A percentile compares a stretch with the other conserved stretches of the same genome.
These are phyloP conservation scores for Polydrusus tereticollis DNA, from an alignment of 2,888 invertebrate genomes.

Conservation along the genomic window DNA sequence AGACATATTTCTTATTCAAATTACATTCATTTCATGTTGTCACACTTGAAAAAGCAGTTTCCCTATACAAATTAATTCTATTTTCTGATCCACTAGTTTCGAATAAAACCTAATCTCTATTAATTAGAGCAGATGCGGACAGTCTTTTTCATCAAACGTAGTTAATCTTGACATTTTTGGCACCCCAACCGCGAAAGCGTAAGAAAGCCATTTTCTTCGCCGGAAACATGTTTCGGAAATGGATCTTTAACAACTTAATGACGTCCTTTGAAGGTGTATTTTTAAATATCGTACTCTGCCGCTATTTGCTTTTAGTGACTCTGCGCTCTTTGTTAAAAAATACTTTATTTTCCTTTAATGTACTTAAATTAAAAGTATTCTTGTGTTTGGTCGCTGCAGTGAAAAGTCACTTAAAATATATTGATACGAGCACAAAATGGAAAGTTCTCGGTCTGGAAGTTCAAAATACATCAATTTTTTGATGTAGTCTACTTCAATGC, in stretches of 20 bases:
- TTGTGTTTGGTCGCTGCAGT: background rate
- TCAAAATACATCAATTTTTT: no score
- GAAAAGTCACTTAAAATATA: background rate
- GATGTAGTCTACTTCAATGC: no score
- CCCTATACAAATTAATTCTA: background rate
- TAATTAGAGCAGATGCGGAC: conserved; percentile 45
- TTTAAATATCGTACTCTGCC: conserved; percentile 33
- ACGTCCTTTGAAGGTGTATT: conserved; percentile 56
- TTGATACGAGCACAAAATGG: no score
- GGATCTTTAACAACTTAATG: conserved; percentile 64
- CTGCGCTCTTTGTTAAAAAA: conserved; percentile 2
- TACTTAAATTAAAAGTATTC: conserved; percentile 1
- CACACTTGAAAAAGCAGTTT: no score
- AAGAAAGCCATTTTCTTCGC: conserved; percentile 48
- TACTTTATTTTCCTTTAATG: background rate
- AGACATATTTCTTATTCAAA: no score
- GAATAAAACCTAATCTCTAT: conserved; percentile 11
- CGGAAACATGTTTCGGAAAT: conserved; percentile 66
- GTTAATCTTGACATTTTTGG: conserved; percentile 48
- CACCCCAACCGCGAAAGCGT: conserved; percentile 42
- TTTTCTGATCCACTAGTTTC: background rate
- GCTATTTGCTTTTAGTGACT: conserved; percentile 10
- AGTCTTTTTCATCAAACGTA: conserved; percentile 43
- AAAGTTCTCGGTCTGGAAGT: no score
- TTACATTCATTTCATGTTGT: no score